Evolutionary conservation across 2,888 invertebrate species (phyloP).

Genomic region (Tiliacea aurago): DNA sequence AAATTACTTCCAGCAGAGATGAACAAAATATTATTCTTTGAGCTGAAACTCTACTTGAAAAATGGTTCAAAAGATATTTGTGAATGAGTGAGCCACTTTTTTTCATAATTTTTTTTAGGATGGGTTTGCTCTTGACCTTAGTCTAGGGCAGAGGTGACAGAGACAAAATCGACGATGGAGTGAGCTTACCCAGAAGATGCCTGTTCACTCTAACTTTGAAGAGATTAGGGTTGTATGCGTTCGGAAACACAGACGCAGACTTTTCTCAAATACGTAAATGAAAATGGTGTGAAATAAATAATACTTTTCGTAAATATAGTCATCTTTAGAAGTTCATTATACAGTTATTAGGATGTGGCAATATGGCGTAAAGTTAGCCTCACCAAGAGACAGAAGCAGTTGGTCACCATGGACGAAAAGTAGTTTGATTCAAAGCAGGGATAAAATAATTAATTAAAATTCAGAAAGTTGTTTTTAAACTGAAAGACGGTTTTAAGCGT

Average conservation of each 20-base stretch:
- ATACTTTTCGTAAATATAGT: no score
- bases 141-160: no score
- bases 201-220: no score
- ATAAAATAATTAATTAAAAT: not conserved
- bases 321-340: not conserved
- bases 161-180: no score
- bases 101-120: no score
- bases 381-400: not conserved
- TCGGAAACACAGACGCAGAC: no score
- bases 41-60: not conserved
- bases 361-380: not conserved
- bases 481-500: not conserved
- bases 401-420: not conserved
- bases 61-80: not conserved
- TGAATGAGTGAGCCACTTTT: not conserved
- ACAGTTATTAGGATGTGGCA: not conserved
- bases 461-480: not conserved
- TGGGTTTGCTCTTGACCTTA: no score
- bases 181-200: no score
- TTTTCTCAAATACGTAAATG: not conserved
- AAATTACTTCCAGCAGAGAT: not conserved
- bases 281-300: no score
- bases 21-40: not conserved
- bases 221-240: no score
- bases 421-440: not conserved